Conservation (phyloP, 2,113 vertebrate species). For the Embiotoca jacksoni region DNA sequence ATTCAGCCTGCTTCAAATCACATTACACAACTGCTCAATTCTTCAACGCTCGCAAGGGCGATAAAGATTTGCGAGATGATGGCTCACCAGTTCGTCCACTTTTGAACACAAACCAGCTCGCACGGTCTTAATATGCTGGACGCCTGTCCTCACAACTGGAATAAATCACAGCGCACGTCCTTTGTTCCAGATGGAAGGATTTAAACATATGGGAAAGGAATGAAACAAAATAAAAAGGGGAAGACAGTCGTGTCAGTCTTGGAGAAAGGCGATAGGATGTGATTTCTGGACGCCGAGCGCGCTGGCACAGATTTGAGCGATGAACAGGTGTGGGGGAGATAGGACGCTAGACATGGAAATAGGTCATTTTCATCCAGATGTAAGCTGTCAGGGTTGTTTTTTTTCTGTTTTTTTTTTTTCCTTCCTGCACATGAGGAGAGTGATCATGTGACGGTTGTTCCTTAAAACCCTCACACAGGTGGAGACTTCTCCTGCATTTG, state of each 20-base stretch:
- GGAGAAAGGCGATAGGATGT: conserved; percentile 57
- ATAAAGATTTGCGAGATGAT: conserved; percentile 12
- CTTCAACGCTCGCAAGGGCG: not conserved
- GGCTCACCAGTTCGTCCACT: conserved; percentile 20
- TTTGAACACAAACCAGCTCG: conserved; percentile 30
- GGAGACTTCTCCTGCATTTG: too few relatives aligned
- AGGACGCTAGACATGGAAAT: conserved; percentile 35
- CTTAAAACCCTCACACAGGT: not conserved
- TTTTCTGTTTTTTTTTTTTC: too few relatives aligned
- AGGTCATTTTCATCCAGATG: conserved; percentile 47
- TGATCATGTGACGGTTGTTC: conserved; percentile 3
- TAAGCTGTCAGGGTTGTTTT: conserved; percentile 13
- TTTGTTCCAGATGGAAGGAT: conserved; percentile 72
- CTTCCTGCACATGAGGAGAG: not conserved
- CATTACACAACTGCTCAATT: not conserved
- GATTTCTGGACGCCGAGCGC: conserved; percentile 55
- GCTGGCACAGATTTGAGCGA: conserved; percentile 43
- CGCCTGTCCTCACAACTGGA: conserved; percentile 41
- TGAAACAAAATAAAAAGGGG: conserved; percentile 51
- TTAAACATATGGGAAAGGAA: conserved; percentile 59
- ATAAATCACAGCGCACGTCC: not conserved
- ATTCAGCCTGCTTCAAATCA: not conserved
- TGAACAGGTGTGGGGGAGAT: conserved; percentile 71
- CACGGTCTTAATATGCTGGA: conserved; percentile 34
- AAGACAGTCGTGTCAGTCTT: conserved; percentile 52